Base-by-base conservation (phyloP, 30 jellyfish, hydroid and myxozoan species). In the Sanderia malayensis region DNA sequence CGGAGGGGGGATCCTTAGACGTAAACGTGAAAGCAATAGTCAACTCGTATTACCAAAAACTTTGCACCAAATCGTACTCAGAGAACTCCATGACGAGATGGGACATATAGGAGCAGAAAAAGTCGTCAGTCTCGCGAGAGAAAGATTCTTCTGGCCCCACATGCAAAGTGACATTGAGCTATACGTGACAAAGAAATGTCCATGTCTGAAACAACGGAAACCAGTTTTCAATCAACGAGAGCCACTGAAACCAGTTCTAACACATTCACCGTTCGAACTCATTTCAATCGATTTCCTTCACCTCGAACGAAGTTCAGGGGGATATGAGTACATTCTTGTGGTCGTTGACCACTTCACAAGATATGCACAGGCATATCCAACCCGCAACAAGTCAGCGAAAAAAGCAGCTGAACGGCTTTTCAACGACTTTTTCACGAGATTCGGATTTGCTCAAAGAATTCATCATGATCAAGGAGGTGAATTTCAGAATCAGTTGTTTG, bases 121-220 rank as follows among this genome's bases (percentile, higher is more conserved):
- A n/a, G 79, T 55, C 26, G 34, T 57, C 23, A 32, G 67, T 53
- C 79, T 76, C 13, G 71, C 79, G 18, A 15, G 88, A 19, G 72
- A 76, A 22, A 34, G 80, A 55, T 73, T 73, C 31, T 73, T 52
- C 71, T 59, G 79, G 87, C 79, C 70, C 32, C 67, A 62, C 46
- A 60, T 76, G 88, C 31, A 61, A 44, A 17, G 41, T 33, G 88
- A 76, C 44, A 64, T 60, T 10, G 88, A 59, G 22, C 61, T 33
- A 27, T 76, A 11, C 32, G 34, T 60, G 44, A 76, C 11, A 31
- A 37, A 63, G 29, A 28, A 26, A 24, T 76, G 88, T 47, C 71
- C 47, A 17, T 79, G 91, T 64, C 58, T 79, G 23, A 49, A 44
- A 33, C 83, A 79, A 47, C 45, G 66, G 74, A 46, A 47, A 8